These are phyloP conservation scores for Hemitrygon akajei DNA, from an alignment of 2,797 vertebrate genomes.

Conservation along the genomic window DNA sequence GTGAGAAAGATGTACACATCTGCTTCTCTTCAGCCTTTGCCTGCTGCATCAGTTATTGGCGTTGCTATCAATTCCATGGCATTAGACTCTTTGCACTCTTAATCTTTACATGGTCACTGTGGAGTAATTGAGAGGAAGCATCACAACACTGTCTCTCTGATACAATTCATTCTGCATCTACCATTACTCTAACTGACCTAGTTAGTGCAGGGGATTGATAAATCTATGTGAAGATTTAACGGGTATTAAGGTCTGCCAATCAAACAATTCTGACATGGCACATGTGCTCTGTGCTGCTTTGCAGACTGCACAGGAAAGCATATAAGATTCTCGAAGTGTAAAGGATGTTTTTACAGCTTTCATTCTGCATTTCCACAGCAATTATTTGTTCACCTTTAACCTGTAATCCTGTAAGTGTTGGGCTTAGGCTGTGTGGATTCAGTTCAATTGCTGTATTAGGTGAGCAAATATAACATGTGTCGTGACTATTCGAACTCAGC, in stretches of 20 bases:
- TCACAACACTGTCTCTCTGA: background rate
- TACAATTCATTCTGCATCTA: slow-evolving; percentile 3
- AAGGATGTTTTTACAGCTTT: background rate
- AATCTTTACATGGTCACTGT: background rate
- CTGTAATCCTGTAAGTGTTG: background rate
- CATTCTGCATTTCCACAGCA: background rate
- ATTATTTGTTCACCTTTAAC: background rate
- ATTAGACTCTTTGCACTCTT: background rate
- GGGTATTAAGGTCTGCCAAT: too few species aligned
- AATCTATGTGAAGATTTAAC: background rate
- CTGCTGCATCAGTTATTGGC: background rate
- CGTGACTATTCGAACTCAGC: background rate
- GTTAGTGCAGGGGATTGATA: background rate
- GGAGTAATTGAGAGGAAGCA: background rate
- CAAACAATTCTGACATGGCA: background rate
- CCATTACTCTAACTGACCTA: background rate
- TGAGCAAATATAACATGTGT: background rate
- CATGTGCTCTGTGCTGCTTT: background rate
- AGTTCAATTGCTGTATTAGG: background rate
- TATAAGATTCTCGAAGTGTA: background rate
- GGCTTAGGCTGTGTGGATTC: background rate
- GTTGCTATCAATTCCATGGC: background rate
- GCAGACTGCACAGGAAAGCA: background rate
- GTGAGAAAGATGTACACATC: background rate
- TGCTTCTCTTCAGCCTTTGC: background rate